Evolutionary conservation across 1,140 invertebrate genomes (phyloP).

Genomic region (Ostrea edulis): DNA sequence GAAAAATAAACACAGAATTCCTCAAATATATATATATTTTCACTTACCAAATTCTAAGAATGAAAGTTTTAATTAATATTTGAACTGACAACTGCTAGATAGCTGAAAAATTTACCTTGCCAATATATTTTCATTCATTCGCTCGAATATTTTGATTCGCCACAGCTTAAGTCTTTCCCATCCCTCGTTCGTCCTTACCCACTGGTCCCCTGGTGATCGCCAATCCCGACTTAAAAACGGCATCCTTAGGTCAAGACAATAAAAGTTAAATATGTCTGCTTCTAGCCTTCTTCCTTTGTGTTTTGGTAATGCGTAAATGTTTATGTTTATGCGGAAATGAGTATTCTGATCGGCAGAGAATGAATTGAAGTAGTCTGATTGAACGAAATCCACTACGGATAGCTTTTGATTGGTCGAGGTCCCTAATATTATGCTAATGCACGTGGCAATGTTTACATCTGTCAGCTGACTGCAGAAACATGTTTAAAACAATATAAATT

Average conservation of each 20-base stretch:
- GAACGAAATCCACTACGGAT: not conserved
- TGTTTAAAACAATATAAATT: not conserved
- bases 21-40: too few species aligned
- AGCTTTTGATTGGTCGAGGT: slow-evolving; percentile 57
- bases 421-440: slow-evolving; percentile 53
- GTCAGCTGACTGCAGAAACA: slow-evolving; percentile 57
- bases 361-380: slow-evolving; percentile 48
- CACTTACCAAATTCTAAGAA: too few species aligned
- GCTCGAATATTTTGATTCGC: slow-evolving; percentile 77
- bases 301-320: slow-evolving; percentile 68
- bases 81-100: too few species aligned
- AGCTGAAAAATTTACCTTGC: slow-evolving; percentile 67
- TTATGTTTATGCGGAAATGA: slow-evolving; percentile 71
- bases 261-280: slow-evolving; percentile 2
- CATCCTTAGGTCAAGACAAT: slow-evolving; percentile 82
- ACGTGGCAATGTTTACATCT: slow-evolving; percentile 70
- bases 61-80: too few species aligned
- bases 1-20: too few species aligned
- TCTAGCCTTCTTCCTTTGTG: slow-evolving; percentile 52
- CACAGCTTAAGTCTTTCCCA: slow-evolving; percentile 77
- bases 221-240: slow-evolving; percentile 89
- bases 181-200: slow-evolving; percentile 97
- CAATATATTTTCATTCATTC: slow-evolving; percentile 75
- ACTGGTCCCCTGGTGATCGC: slow-evolving; percentile 96
- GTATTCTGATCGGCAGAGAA: slow-evolving; percentile 48